A percentile compares a stretch with the other conserved stretches of the same genome.
Evolutionary conservation across 2,888 invertebrate species (phyloP).

Genomic region (Tetragnatha montana): DNA sequence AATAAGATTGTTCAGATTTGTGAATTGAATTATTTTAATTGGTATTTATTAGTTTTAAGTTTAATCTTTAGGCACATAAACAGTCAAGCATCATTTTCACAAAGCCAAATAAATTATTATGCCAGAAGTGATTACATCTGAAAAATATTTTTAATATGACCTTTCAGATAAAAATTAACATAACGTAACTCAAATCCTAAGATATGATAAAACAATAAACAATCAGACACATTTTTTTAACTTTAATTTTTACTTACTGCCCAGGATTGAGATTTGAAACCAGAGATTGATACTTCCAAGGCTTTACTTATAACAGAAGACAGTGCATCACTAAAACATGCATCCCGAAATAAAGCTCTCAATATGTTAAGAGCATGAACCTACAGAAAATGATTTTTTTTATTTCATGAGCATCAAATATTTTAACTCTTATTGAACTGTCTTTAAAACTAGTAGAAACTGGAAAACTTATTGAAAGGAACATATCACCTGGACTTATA

Average conservation of each 20-base stretch:
- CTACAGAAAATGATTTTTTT: constrained; percentile 68
- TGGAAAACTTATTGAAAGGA: background rate
- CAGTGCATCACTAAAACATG: constrained; percentile 84
- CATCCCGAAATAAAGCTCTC: constrained; percentile 86
- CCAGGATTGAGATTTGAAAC: constrained; percentile 87
- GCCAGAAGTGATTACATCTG: too few relatives aligned
- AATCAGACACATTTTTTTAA: too few relatives aligned
- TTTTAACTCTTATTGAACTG: background rate
- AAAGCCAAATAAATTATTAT: too few relatives aligned
- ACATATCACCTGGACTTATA: background rate
- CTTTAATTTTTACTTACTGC: constrained; percentile 79
- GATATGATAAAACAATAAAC: too few relatives aligned
- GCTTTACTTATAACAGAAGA: constrained; percentile 83
- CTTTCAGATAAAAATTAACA: too few relatives aligned
- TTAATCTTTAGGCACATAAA: too few relatives aligned
- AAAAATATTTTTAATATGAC: too few relatives aligned
- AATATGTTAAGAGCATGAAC: constrained; percentile 91
- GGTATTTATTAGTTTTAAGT: too few relatives aligned
- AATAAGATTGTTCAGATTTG: too few relatives aligned
- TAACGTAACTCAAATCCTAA: too few relatives aligned
- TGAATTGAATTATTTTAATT: too few relatives aligned
- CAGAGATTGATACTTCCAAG: constrained; percentile 83
- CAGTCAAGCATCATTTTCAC: too few relatives aligned
- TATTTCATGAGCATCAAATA: background rate
- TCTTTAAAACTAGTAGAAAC: constrained; percentile 11